phyloP scores from a whole-genome alignment of 2,888 invertebrate genomes.

The Lasioglossum villosulum region DNA sequence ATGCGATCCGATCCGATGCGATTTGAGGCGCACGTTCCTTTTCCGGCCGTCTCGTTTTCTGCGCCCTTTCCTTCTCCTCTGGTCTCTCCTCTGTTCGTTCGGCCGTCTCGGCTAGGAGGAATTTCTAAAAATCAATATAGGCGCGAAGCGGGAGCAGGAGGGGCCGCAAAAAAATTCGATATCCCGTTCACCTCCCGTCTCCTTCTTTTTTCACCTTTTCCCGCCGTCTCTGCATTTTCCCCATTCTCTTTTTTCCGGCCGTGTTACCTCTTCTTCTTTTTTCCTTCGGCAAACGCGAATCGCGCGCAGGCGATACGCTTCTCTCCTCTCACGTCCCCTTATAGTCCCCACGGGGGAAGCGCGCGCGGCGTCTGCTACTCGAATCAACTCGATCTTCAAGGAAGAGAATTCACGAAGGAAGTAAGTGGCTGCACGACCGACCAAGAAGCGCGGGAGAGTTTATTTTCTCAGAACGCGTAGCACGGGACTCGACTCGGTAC shows the following conservation, averaged over 20 bases:
- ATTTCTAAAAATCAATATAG: slow-evolving; percentile 81
- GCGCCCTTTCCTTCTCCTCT: slow-evolving; percentile 43
- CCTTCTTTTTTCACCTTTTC: slow-evolving; percentile 44
- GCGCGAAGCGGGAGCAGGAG: slow-evolving; percentile 62
- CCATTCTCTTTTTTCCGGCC: slow-evolving; percentile 13
- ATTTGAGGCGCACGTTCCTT: slow-evolving; percentile 29
- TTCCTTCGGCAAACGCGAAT: slow-evolving; percentile 51
- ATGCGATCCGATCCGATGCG: background rate
- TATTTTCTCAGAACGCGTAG: slow-evolving; percentile 71
- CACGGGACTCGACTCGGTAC: slow-evolving; percentile 43
- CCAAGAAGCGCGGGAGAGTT: slow-evolving; percentile 71
- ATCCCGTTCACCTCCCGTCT: slow-evolving; percentile 64
- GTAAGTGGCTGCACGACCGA: slow-evolving; percentile 50
- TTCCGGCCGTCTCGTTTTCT: slow-evolving; percentile 50
- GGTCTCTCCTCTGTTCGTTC: slow-evolving; percentile 56
- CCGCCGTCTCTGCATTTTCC: slow-evolving; percentile 28
- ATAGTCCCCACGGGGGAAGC: slow-evolving; percentile 39
- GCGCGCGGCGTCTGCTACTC: slow-evolving; percentile 35
- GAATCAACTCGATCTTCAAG: slow-evolving; percentile 65
- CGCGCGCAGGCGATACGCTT: slow-evolving; percentile 51
- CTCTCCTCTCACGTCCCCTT: slow-evolving; percentile 27
- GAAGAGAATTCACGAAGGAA: slow-evolving; percentile 63
- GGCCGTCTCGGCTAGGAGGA: slow-evolving; percentile 74
- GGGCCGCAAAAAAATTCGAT: slow-evolving; percentile 72
- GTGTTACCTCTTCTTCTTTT: slow-evolving; percentile 22